These are phyloP conservation scores for Sceloporus tristichus DNA, from an alignment of 2,113 vertebrate species.

Conservation along the genomic window DNA sequence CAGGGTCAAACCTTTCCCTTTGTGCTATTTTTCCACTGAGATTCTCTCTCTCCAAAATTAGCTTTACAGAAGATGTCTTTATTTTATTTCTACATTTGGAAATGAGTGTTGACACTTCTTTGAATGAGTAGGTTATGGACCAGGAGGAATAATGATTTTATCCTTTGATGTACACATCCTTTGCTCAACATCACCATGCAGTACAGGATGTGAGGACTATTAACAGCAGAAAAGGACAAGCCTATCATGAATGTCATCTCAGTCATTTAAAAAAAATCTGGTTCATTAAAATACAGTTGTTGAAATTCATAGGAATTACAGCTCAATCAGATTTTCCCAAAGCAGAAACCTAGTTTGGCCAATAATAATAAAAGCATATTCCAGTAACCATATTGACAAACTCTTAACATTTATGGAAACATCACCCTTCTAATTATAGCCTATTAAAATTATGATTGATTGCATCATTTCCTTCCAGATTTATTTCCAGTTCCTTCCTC, in stretches of 20 bases:
- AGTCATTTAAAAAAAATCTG: rapidly evolving
- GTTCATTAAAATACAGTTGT: background rate
- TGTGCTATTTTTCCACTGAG: background rate
- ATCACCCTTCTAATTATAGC: slow-evolving; percentile 20
- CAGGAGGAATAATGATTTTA: background rate
- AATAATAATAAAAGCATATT: background rate
- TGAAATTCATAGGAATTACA: background rate
- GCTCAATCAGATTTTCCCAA: background rate
- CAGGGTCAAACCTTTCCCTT: too few species aligned
- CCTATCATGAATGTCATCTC: background rate
- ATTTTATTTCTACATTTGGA: background rate
- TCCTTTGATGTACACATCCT: background rate
- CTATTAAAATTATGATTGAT: rapidly evolving
- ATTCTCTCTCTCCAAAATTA: too few species aligned
- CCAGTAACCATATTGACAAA: slow-evolving; percentile 3
- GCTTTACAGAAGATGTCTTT: background rate
- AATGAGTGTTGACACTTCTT: background rate
- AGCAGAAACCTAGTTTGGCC: background rate
- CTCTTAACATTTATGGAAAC: background rate
- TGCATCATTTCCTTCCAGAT: slow-evolving; percentile 10
- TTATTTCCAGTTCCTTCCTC: slow-evolving; percentile 4
- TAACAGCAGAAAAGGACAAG: too few species aligned
- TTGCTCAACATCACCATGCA: background rate
- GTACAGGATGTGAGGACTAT: background rate
- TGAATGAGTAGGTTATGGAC: background rate